phyloP scores from a whole-genome alignment of 2,113 vertebrate genomes.

The Glaucomys volans region DNA sequence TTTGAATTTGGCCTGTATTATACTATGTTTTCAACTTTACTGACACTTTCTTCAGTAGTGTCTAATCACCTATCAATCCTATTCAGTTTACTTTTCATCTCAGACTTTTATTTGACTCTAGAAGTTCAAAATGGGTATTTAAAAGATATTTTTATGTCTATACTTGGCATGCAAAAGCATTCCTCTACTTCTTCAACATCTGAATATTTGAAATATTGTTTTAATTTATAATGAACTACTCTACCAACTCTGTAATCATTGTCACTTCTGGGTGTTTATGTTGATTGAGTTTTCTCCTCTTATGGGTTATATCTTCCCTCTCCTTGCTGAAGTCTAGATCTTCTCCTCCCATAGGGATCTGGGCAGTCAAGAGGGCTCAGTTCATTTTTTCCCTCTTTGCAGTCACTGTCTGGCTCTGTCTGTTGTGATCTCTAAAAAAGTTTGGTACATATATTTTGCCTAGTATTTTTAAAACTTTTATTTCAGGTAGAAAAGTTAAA shows the following conservation, averaged over 20 bases:
- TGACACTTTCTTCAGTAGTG: neutral
- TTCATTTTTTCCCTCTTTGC: neutral
- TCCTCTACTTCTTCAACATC: neutral
- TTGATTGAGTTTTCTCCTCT: neutral
- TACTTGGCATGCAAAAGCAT: neutral
- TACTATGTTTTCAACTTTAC: neutral
- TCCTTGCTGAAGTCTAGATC: neutral
- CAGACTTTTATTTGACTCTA: neutral
- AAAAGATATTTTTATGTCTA: neutral
- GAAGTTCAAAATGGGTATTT: neutral
- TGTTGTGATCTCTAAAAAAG: constrained; percentile 7
- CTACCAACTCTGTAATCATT: neutral
- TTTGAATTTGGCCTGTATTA: neutral
- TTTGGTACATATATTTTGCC: neutral
- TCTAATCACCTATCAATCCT: neutral
- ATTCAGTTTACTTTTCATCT: constrained; percentile 5
- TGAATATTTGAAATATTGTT: neutral
- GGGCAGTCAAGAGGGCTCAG: neutral
- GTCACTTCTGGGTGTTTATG: neutral
- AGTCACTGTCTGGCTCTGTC: neutral
- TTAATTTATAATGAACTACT: neutral
- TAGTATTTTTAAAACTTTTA: neutral
- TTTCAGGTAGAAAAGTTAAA: neutral
- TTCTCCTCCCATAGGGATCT: neutral
- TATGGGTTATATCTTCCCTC: neutral